These are phyloP conservation scores for Holacanthus passer DNA, from an alignment of 2,113 vertebrate genomes.

Conservation along the genomic window DNA sequence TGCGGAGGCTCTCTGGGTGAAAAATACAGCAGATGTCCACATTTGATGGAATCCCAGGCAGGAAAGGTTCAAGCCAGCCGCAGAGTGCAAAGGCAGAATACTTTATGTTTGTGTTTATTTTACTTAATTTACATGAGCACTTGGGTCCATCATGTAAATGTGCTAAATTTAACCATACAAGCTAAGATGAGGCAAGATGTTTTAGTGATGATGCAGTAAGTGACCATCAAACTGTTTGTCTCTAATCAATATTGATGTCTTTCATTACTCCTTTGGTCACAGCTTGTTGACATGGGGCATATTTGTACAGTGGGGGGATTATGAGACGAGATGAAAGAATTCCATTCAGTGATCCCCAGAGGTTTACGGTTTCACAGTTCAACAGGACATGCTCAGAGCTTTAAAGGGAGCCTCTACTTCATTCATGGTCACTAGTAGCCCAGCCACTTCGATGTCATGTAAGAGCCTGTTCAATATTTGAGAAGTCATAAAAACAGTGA, in stretches of 20 bases:
- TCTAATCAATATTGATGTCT: constrained; percentile 42
- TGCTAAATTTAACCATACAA: no score
- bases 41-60: constrained; percentile 49
- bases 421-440: neutral
- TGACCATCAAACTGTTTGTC: constrained; percentile 1
- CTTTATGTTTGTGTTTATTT: no score
- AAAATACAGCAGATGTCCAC: constrained; percentile 32
- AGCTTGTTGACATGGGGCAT: constrained; percentile 3
- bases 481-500: constrained; percentile 55
- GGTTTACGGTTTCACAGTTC: constrained; percentile 14
- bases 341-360: neutral
- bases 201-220: constrained; percentile 15
- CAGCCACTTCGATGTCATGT: constrained; percentile 13
- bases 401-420: neutral
- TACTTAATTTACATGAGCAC: no score
- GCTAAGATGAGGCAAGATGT: no score
- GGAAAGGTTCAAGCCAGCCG: neutral
- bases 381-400: neutral
- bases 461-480: constrained; percentile 49
- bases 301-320: neutral
- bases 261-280: constrained; percentile 32
- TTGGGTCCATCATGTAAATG: no score
- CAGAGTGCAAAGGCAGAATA: neutral
- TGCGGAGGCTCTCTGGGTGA: constrained; percentile 29
- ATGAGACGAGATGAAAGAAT: neutral